Conservation (phyloP, 2,888 invertebrate genomes). For the Sminthurides aquaticus region DNA sequence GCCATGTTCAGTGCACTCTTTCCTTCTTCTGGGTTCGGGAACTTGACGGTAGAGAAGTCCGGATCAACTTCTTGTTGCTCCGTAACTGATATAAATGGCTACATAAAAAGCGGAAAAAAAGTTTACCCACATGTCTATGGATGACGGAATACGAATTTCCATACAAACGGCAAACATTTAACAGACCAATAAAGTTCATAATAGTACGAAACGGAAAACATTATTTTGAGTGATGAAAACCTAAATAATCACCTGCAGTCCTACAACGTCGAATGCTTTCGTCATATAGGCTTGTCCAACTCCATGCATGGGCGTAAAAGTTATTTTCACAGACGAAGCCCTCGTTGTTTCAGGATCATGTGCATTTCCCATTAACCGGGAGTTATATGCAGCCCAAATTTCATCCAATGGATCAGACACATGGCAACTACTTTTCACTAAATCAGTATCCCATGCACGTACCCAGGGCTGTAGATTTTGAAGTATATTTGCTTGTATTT, state of each 20-base stretch:
- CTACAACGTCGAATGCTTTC: slow-evolving; percentile 65
- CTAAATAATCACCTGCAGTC: slow-evolving; percentile 58
- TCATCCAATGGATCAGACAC: slow-evolving; percentile 63
- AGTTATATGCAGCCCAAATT: slow-evolving; percentile 61
- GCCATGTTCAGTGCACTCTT: slow-evolving; percentile 68
- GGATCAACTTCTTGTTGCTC: slow-evolving; percentile 86
- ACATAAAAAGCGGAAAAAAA: too few relatives aligned
- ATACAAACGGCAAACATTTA: slow-evolving; percentile 1
- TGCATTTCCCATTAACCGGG: slow-evolving; percentile 53
- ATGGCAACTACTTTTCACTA: slow-evolving; percentile 53
- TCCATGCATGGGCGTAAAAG: slow-evolving; percentile 97
- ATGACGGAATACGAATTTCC: too few relatives aligned
- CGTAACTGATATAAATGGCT: slow-evolving; percentile 48
- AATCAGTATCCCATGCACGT: slow-evolving; percentile 67
- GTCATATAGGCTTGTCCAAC: slow-evolving; percentile 76
- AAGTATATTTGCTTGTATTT: slow-evolving; percentile 70
- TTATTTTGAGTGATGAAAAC: too few relatives aligned
- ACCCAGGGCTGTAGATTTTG: slow-evolving; percentile 67
- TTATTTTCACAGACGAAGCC: slow-evolving; percentile 55
- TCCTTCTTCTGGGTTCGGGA: slow-evolving; percentile 98
- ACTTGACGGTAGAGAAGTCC: slow-evolving; percentile 92
- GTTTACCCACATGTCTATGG: too few relatives aligned
- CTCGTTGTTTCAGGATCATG: slow-evolving; percentile 55
- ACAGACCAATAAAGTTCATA: too few relatives aligned
- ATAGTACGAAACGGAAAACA: too few relatives aligned